Evolutionary conservation across 2,888 invertebrate genomes (phyloP).

Genomic region (Melinaea marsaeus): DNA sequence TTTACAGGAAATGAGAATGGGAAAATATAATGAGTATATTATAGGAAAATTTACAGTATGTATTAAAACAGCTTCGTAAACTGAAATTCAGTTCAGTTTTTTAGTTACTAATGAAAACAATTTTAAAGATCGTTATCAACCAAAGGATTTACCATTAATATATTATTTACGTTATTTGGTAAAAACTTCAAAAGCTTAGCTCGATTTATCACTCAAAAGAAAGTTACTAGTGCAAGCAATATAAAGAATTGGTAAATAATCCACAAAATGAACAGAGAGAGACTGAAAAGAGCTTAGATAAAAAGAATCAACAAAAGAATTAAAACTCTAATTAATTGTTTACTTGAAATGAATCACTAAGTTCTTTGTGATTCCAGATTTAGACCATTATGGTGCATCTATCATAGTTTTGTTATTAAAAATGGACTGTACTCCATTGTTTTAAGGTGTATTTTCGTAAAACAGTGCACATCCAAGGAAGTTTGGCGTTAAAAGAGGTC

Average conservation of each 20-base stretch:
- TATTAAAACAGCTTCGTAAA: no score
- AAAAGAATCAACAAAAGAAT: not conserved
- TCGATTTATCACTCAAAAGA: no score
- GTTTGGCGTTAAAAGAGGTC: slow-evolving; percentile 55
- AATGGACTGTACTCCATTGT: not conserved
- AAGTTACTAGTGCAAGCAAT: no score
- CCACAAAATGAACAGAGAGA: not conserved
- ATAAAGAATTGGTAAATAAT: not conserved
- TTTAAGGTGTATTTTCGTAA: slow-evolving; percentile 36
- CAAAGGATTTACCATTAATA: no score
- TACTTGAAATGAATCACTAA: slow-evolving; percentile 17
- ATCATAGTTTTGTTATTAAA: slow-evolving; percentile 21
- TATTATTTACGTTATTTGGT: no score
- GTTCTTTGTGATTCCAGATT: slow-evolving; percentile 29
- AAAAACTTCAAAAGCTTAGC: no score
- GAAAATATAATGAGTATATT: no score
- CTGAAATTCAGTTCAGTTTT: no score
- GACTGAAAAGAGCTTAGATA: not conserved
- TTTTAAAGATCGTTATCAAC: no score
- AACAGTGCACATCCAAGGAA: slow-evolving; percentile 37
- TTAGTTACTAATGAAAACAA: no score
- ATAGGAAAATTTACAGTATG: no score
- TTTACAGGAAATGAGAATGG: no score
- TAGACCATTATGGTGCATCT: slow-evolving; percentile 30
- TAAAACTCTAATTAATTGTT: not conserved